Percentiles rank a stretch among this genome's conserved stretches.
phyloP scores from a whole-genome alignment of 2,888 invertebrate genomes.

The Oxystoma pomonae region DNA sequence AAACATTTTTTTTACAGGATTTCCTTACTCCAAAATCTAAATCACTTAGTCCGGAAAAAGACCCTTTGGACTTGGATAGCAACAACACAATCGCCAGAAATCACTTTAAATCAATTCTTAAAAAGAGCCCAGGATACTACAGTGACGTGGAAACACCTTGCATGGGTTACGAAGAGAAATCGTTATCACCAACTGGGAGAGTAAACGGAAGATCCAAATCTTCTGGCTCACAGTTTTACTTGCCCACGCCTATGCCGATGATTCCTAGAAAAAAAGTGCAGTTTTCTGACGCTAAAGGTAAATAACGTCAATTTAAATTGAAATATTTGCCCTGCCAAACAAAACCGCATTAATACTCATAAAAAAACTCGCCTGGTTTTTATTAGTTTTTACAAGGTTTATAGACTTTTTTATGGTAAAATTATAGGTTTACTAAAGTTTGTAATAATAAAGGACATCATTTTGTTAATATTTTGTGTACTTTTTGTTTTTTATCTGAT shows the following conservation, averaged over 20 bases:
- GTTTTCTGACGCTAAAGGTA: constrained; percentile 64
- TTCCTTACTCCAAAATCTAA: constrained; percentile 17
- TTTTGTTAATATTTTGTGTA: too few species aligned
- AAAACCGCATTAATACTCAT: too few species aligned
- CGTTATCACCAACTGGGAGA: constrained; percentile 39
- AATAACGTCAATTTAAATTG: constrained; percentile 21
- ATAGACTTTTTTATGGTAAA: too few species aligned
- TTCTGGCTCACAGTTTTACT: constrained; percentile 58
- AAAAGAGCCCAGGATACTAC: constrained; percentile 47
- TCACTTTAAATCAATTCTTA: constrained; percentile 53
- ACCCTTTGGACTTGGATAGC: constrained; percentile 28
- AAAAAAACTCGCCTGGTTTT: too few species aligned
- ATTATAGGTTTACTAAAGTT: too few species aligned
- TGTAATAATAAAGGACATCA: too few species aligned
- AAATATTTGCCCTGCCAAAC: too few species aligned
- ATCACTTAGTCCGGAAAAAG: constrained; percentile 33
- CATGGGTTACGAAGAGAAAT: constrained; percentile 37
- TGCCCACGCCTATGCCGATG: constrained; percentile 50
- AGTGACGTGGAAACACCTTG: constrained; percentile 39
- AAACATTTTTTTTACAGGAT: too few species aligned
- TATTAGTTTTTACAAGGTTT: too few species aligned
- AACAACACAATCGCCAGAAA: constrained; percentile 7
- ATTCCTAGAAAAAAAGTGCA: constrained; percentile 65
- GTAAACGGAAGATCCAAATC: background rate
- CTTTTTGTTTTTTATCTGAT: too few species aligned